Evolutionary conservation across 1,140 invertebrate genomes (phyloP), one percentile per base, ranked within the genome.

Genomic region (Drosophila nigromelanica): DNA sequence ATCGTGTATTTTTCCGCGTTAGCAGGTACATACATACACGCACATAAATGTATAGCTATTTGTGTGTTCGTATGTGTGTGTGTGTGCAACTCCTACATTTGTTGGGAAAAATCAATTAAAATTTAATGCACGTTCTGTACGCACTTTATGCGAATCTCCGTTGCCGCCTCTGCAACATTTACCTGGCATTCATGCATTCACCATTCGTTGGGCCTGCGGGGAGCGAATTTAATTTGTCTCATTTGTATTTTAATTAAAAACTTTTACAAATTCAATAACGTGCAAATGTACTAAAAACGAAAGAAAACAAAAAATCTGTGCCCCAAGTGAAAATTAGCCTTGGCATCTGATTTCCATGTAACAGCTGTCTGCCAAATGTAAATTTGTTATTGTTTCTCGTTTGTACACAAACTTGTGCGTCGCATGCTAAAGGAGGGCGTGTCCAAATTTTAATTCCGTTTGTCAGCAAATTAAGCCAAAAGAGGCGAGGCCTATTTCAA

Each of bases 161-260:
- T 66, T 68, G 43, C 50, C 35, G 15, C 42, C 59, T 35, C 27
- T 27, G 14, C 42, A 39, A 42, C 37, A 61, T 47, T 45, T 58
- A 52, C 62, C 47, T 30, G 40, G 21, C 14, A 12, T n/a, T 52
- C n/a, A n/a, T n/a, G n/a, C n/a, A 27, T 35, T 33, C 54, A 64
- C 37, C 21, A 82, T 61, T 69, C 37, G 59, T 61, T 45, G 56
- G 10, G 47, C 30, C 58, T 73, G 58, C 72, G 58, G 62, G 60
- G 18, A 64, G 66, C 56, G 51, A 67, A 56, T 86, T 87, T 76
- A 69, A 87, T 81, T 86, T 81, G 78, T 81, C 78, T 78, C 77
- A 82, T 86, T 86, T 87, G 50, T 87, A 87, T 82, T 87, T 87
- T 87, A 86, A 86, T 86, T 85, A 85, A 87, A 86, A 86, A 87